phyloP scores from a whole-genome alignment of 2,113 vertebrate genomes.

The Symphodus melops region DNA sequence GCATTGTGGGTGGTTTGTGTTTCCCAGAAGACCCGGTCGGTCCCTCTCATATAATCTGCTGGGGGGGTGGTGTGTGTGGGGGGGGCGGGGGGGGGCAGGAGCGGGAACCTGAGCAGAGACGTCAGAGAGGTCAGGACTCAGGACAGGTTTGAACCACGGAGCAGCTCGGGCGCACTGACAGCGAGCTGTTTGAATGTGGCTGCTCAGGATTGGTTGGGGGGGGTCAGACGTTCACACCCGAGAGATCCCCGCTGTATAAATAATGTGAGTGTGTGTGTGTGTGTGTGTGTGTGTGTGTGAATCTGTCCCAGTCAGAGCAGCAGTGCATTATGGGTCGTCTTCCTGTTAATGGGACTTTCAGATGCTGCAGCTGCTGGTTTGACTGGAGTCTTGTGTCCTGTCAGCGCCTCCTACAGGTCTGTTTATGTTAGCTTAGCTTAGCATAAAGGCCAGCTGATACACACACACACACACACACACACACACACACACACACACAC shows the following conservation, averaged over 20 bases:
- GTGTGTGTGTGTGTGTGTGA: background rate
- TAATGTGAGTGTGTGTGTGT: no score
- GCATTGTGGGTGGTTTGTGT: slow-evolving; percentile 32
- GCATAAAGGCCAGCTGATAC: no score
- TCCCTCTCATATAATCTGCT: slow-evolving; percentile 1
- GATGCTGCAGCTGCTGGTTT: slow-evolving; percentile 19
- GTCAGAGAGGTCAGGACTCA: slow-evolving; percentile 25
- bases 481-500: no score
- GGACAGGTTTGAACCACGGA: no score
- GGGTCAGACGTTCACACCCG: no score
- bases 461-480: no score
- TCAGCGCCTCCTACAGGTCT: background rate
- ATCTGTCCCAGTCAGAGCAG: background rate
- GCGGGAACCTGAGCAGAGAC: slow-evolving; percentile 31
- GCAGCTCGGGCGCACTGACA: no score
- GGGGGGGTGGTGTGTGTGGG: no score
- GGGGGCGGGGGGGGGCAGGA: background rate
- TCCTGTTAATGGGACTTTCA: slow-evolving; percentile 24
- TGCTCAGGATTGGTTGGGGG: no score
- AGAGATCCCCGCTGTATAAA: no score
- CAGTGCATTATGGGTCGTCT: slow-evolving; percentile 17
- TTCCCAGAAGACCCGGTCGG: slow-evolving; percentile 40
- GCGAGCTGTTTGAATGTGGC: no score
- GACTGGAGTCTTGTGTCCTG: background rate
- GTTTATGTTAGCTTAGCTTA: no score